A percentile compares a stretch with the other conserved stretches of the same genome.
These are phyloP conservation scores for Drosophila flavopinicola DNA, from an alignment of 2,888 invertebrate genomes.

Conservation along the genomic window DNA sequence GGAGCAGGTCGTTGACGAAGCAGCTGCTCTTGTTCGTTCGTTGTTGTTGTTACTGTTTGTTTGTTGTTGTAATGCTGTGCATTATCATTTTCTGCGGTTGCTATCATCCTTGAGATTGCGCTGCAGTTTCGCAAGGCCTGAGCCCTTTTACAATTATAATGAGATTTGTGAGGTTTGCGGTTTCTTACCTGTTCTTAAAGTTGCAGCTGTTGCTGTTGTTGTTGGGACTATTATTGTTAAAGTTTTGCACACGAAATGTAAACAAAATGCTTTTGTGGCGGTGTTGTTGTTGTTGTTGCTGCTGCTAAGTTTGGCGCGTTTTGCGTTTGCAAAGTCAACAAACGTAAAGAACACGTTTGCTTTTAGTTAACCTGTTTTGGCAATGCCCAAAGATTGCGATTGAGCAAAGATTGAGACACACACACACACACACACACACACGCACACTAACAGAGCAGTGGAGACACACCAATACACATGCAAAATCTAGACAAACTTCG, in stretches of 20 bases:
- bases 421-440: conserved; percentile 20
- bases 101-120: conserved; percentile 62
- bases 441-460: conserved; percentile 15
- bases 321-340: conserved; percentile 73
- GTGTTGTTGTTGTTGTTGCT: conserved; percentile 19
- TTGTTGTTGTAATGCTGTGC: conserved; percentile 40
- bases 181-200: conserved; percentile 56
- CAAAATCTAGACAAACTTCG: conserved; percentile 56
- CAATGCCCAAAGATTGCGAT: conserved; percentile 77
- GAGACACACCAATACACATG: conserved; percentile 35
- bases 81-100: conserved; percentile 44
- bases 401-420: conserved; percentile 76
- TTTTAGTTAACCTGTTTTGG: conserved; percentile 75
- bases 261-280: conserved; percentile 44
- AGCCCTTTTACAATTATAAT: conserved; percentile 45
- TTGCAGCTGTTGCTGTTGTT: conserved; percentile 32
- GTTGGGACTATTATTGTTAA: conserved; percentile 17
- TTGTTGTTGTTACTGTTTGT: conserved; percentile 11
- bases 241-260: conserved; percentile 44
- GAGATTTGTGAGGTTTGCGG: conserved; percentile 13
- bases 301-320: conserved; percentile 58
- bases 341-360: conserved; percentile 75
- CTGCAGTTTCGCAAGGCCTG: conserved; percentile 43
- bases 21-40: conserved; percentile 18
- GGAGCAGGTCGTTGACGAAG: conserved; percentile 77